These are phyloP conservation scores for Agonopterix heracliana DNA, from an alignment of 2,888 invertebrate species.

Conservation along the genomic window DNA sequence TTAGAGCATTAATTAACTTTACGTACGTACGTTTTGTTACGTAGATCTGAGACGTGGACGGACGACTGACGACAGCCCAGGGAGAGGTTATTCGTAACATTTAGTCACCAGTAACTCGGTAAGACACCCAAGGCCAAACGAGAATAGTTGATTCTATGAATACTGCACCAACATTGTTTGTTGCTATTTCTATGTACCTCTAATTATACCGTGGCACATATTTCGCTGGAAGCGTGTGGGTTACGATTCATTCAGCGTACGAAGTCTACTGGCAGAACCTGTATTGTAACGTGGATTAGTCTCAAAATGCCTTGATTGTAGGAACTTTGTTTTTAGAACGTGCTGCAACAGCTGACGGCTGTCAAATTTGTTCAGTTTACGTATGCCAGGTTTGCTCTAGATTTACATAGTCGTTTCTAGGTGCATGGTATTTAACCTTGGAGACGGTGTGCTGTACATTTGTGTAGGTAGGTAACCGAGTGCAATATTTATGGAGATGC, in stretches of 20 bases:
- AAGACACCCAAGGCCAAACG: slow-evolving; percentile 44
- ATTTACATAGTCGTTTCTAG: not conserved
- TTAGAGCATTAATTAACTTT: not conserved
- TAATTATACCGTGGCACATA: slow-evolving; percentile 46
- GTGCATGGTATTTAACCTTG: not conserved
- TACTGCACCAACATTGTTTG: slow-evolving; percentile 48
- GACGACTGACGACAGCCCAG: slow-evolving; percentile 2
- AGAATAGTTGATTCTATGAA: slow-evolving; percentile 55
- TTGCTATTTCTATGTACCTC: slow-evolving; percentile 39
- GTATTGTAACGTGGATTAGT: too few relatives aligned
- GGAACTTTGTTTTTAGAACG: not conserved
- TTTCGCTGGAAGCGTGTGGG: slow-evolving; percentile 32
- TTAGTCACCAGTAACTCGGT: slow-evolving; percentile 32
- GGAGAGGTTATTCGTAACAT: slow-evolving; percentile 4
- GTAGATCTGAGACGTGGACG: not conserved
- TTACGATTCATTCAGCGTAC: not conserved
- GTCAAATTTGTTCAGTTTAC: slow-evolving; percentile 22
- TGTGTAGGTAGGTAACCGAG: too few relatives aligned
- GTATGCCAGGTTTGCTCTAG: not conserved
- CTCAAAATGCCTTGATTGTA: too few relatives aligned
- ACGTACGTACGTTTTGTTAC: not conserved
- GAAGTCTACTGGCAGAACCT: too few relatives aligned
- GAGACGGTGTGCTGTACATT: not conserved
- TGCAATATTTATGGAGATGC: too few relatives aligned
- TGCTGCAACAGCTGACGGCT: slow-evolving; percentile 33